Conservation (phyloP, 2,797 vertebrate species). For the Caiman crocodilus region DNA sequence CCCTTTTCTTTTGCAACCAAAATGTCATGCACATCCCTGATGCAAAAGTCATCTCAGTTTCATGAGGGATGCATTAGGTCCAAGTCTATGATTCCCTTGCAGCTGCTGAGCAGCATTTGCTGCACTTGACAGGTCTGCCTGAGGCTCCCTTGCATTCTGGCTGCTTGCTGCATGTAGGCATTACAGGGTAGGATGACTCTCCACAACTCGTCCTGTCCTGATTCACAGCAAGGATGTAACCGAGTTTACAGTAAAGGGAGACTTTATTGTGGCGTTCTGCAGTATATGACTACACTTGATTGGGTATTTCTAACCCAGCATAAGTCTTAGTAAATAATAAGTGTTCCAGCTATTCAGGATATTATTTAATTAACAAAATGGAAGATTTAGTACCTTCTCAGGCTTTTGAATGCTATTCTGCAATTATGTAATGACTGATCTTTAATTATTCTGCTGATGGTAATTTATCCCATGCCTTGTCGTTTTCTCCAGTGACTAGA, state of each 20-base stretch:
- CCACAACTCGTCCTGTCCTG: not conserved
- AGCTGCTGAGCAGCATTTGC: not conserved
- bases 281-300: not conserved
- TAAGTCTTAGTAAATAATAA: not conserved
- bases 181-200: not conserved
- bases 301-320: not conserved
- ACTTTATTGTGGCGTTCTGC: not conserved
- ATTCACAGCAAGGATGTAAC: not conserved
- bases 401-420: not conserved
- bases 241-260: not conserved
- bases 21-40: not conserved
- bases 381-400: not conserved
- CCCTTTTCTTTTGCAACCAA: not conserved
- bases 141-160: not conserved
- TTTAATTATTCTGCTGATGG: not conserved
- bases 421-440: not conserved
- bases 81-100: not conserved
- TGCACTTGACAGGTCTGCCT: not conserved
- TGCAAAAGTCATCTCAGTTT: not conserved
- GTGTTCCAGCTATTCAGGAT: not conserved
- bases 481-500: constrained; percentile 7
- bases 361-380: not conserved
- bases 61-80: not conserved
- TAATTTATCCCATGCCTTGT: not conserved
- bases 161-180: not conserved